phyloP scores from a whole-genome alignment of 23 tunicate genomes.

The Styela plicata region DNA sequence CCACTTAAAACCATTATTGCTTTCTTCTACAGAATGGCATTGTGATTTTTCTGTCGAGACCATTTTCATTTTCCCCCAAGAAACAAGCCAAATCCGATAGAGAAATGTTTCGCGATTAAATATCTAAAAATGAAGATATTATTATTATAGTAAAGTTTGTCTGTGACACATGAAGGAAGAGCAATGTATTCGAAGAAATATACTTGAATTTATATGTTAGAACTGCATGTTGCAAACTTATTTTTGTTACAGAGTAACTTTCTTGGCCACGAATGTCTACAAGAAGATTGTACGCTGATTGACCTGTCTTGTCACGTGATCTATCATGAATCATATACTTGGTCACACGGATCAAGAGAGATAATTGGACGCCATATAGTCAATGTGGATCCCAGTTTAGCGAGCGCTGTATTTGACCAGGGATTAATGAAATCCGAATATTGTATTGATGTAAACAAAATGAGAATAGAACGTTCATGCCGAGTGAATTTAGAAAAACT shows the following conservation, averaged over 20 bases:
- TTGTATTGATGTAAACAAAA: conserved; percentile 40
- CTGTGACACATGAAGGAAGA: too few species aligned
- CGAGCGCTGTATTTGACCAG: background rate
- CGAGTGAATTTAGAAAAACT: conserved; percentile 13
- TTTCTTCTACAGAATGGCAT: too few species aligned
- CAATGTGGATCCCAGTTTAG: background rate
- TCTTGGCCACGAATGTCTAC: background rate
- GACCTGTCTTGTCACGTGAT: background rate
- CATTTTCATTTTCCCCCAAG: too few species aligned
- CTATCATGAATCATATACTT: background rate
- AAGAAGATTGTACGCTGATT: background rate
- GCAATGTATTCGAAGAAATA: too few species aligned
- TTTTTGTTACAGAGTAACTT: background rate
- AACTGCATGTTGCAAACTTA: too few species aligned
- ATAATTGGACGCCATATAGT: background rate
- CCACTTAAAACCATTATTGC: too few species aligned
- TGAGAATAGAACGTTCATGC: background rate
- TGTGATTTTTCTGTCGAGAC: too few species aligned
- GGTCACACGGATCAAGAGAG: background rate
- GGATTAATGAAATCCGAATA: background rate
- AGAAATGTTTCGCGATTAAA: too few species aligned
- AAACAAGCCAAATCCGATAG: too few species aligned
- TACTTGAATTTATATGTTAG: too few species aligned
- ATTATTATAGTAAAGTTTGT: too few species aligned
- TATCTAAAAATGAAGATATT: too few species aligned